Evolutionary conservation across 2,797 vertebrate species (phyloP).

Genomic region (Cyprinella venusta): DNA sequence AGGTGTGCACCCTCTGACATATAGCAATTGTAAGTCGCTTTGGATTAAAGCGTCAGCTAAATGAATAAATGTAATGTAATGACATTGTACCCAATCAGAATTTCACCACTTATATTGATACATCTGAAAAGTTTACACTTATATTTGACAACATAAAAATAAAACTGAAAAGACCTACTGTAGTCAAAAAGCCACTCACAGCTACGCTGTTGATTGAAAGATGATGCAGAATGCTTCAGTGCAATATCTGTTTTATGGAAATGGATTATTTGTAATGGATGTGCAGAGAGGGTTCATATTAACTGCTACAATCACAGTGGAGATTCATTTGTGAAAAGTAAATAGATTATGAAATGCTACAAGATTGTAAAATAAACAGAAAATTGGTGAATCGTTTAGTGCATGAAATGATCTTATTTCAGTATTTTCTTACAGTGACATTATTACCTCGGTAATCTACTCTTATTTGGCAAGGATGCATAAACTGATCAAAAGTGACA

Average conservation of each 20-base stretch:
- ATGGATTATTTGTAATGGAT: conserved; percentile 2
- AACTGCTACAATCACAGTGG: neutral
- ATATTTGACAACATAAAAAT: too few species aligned
- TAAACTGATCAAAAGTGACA: neutral
- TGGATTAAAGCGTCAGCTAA: too few species aligned
- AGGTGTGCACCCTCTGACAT: too few species aligned
- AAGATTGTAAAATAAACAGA: conserved; percentile 7
- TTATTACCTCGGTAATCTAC: neutral
- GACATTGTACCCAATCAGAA: neutral
- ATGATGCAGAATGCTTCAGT: neutral
- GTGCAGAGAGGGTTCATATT: conserved; percentile 7
- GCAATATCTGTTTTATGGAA: neutral
- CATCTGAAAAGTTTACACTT: neutral
- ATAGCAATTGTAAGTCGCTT: too few species aligned
- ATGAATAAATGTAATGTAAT: neutral
- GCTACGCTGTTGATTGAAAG: neutral
- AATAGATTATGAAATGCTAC: neutral
- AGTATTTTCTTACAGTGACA: neutral
- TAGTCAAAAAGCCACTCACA: neutral
- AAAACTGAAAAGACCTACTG: neutral
- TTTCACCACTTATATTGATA: neutral
- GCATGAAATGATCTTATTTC: neutral
- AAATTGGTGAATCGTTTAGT: neutral
- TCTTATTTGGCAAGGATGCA: neutral
- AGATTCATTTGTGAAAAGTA: neutral